Conservation (phyloP, 2,888 invertebrate genomes). For the Drosophila rellima region DNA sequence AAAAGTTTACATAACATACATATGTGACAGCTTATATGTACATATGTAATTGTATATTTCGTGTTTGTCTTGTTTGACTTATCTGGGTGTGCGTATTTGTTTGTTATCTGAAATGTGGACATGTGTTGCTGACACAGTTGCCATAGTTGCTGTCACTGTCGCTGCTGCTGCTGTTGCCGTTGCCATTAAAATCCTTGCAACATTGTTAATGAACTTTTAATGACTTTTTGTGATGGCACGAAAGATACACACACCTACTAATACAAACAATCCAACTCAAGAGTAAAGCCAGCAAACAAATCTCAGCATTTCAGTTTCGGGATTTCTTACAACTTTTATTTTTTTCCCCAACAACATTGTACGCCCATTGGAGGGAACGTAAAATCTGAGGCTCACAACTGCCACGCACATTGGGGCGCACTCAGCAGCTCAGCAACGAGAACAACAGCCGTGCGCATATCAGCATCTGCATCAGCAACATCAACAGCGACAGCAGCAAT, state of each 20-base stretch:
- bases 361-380: conserved; percentile 62
- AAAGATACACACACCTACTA: conserved; percentile 22
- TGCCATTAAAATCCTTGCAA: conserved; percentile 76
- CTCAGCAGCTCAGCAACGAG: conserved; percentile 19
- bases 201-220: conserved; percentile 83
- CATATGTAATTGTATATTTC: conserved; percentile 21
- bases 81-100: conserved; percentile 39
- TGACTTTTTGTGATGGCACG: conserved; percentile 74
- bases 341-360: conserved; percentile 38
- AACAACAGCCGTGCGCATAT: conserved; percentile 26
- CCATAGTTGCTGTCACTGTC: conserved; percentile 36
- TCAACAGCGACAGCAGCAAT: conserved; percentile 34
- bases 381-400: conserved; percentile 59
- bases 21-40: background rate
- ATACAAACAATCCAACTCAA: conserved; percentile 51
- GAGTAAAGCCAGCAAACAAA: conserved; percentile 39
- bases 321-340: conserved; percentile 40
- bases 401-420: conserved; percentile 30
- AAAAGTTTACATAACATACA: background rate
- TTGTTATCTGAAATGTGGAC: conserved; percentile 70
- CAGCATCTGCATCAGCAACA: conserved; percentile 42
- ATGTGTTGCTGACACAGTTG: conserved; percentile 59
- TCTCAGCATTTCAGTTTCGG: conserved; percentile 52
- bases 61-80: conserved; percentile 49
- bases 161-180: conserved; percentile 11